Evolutionary conservation across 2,113 vertebrate species (phyloP).

Genomic region (Montifringilla adamsi): DNA sequence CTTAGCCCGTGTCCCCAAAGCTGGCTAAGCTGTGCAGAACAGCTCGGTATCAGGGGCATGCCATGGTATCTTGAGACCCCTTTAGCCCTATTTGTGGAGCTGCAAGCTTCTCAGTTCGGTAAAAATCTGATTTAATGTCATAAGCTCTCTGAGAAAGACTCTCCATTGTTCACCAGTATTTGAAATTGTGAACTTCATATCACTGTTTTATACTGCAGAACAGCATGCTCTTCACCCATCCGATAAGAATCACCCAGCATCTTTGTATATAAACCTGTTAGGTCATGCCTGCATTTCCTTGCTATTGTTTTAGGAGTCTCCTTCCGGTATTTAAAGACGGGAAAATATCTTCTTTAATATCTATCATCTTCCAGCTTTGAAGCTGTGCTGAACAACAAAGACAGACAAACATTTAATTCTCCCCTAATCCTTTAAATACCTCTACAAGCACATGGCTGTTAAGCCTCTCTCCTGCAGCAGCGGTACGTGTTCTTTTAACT

Average conservation of each 20-base stretch:
- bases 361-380: slow-evolving; percentile 30
- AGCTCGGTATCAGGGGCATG: background rate
- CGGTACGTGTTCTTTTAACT: slow-evolving; percentile 27
- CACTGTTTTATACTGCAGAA: background rate
- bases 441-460: background rate
- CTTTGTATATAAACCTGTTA: slow-evolving; percentile 27
- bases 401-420: slow-evolving; percentile 55
- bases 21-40: background rate
- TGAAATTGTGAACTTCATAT: background rate
- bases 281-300: background rate
- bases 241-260: background rate
- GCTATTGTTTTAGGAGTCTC: slow-evolving; percentile 32
- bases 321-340: slow-evolving; percentile 26
- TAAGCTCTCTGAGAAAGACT: background rate
- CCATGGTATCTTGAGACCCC: background rate
- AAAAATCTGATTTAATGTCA: background rate
- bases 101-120: background rate
- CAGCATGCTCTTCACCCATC: background rate
- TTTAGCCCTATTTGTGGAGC: background rate
- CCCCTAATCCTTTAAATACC: slow-evolving; percentile 51
- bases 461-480: slow-evolving; percentile 22
- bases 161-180: background rate
- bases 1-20: background rate
- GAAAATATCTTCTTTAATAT: slow-evolving; percentile 39
- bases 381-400: slow-evolving; percentile 36